These are phyloP conservation scores for Himantopus leucocephalus DNA, from an alignment of 2,113 vertebrate species.

Conservation along the genomic window DNA sequence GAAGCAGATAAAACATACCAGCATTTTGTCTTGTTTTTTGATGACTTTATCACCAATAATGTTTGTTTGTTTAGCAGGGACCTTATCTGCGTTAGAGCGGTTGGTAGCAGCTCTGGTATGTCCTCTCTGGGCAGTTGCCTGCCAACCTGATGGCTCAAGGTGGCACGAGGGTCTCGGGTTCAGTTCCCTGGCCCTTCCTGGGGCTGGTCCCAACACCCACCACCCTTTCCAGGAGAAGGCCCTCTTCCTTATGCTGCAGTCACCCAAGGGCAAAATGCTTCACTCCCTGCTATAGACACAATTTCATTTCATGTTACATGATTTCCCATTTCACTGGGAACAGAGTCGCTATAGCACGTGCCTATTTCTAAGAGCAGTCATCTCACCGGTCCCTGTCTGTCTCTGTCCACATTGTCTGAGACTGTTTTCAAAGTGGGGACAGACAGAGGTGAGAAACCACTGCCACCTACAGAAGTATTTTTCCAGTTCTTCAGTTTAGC, in stretches of 20 bases:
- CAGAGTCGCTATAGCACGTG: neutral
- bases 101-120: neutral
- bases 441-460: neutral
- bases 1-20: neutral
- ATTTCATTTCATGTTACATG: neutral
- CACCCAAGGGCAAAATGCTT: neutral
- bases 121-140: neutral
- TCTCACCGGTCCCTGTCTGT: neutral
- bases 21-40: neutral
- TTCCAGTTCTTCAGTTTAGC: neutral
- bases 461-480: neutral
- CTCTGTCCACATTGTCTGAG: neutral
- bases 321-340: neutral
- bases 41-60: neutral
- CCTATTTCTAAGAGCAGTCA: neutral
- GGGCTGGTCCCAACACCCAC: neutral
- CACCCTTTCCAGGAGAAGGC: neutral
- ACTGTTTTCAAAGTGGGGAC: neutral
- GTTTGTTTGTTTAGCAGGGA: fast-evolving
- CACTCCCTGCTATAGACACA: neutral
- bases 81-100: fast-evolving
- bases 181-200: neutral
- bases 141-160: neutral
- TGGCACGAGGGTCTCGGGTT: fast-evolving
- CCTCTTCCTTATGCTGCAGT: neutral